Evolutionary conservation across 2,113 vertebrate species (phyloP).

Genomic region (Neopipo cinnamomea): DNA sequence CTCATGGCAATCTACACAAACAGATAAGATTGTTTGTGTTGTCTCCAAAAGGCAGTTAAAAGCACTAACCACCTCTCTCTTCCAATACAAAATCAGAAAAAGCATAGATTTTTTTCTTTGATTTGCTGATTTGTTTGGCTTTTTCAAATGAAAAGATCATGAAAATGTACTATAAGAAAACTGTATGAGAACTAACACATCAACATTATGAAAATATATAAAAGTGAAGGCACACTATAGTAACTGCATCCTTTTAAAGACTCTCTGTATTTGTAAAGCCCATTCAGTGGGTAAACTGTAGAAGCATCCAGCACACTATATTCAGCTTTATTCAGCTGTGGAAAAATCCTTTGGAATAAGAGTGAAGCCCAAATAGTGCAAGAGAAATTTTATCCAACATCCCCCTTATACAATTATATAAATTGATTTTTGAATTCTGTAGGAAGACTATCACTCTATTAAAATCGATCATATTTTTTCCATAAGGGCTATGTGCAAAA

Average conservation of each 20-base stretch:
- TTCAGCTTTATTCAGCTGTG: not conserved
- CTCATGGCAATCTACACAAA: not conserved
- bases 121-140: not conserved
- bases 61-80: not conserved
- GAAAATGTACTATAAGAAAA: not conserved
- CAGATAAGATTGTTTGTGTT: not conserved
- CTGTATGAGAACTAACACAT: not conserved
- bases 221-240: not conserved
- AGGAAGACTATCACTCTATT: slow-evolving; percentile 43
- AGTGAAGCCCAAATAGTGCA: not conserved
- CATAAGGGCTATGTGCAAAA: not conserved
- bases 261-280: not conserved
- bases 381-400: not conserved
- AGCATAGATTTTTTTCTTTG: not conserved
- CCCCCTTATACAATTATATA: not conserved
- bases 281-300: not conserved
- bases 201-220: not conserved
- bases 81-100: not conserved
- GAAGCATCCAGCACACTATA: not conserved
- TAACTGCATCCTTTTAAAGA: not conserved
- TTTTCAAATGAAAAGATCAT: not conserved
- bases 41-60: not conserved
- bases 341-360: slow-evolving; percentile 45
- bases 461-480: slow-evolving; percentile 40
- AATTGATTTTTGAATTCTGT: slow-evolving; percentile 41